Base-by-base conservation (phyloP, 1,140 invertebrate genomes). In the Eufriesea mexicana region DNA sequence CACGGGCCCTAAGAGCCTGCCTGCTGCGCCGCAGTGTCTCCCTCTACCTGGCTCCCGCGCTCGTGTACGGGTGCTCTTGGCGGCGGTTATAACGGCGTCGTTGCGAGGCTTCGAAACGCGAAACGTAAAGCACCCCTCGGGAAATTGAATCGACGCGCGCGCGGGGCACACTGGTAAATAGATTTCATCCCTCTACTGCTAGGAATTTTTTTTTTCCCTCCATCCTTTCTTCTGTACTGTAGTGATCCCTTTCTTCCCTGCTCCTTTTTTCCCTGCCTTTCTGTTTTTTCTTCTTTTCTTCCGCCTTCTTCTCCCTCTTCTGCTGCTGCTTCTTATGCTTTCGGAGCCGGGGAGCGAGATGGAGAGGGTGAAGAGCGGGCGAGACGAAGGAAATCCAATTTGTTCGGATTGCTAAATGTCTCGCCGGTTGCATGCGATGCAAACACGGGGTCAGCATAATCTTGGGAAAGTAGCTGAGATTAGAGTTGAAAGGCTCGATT, bases 121-220 rank as follows among this genome's bases (percentile, higher is more conserved):
- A 82, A 85, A 84, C 75, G 85, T 77, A 86, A 61, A 84, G 71
- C 79, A 84, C 85, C 81, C 66, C 81, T 73, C 72, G 72, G 86
- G 76, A 87, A 87, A 87, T 87, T 86, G 85, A 83, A 87, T 87
- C 86, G 86, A 80, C 71, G 86, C 85, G 59, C 72, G 35, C 72
- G 20, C 67, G n/a, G 28, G 73, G 64, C 72, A 51, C 72, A 14
- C 85, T 55, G 67, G 59, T 83, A 87, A 87, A 87, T 87, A 86
- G 86, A 87, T 87, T 79, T 86, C 64, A 49, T 76, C 71, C 79
- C 75, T 71, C 59, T 72, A 20, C 55, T 42, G n/a, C 68, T 42
- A 20, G 0, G 12, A 6, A n/a, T 14, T n/a, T 45, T 66, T 45
- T n/a, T 66, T 2, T 28, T n/a, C 1, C 10, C 18, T 42, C 8